A percentile compares a stretch with the other conserved stretches of the same genome.
Conservation (phyloP, 1,140 invertebrate species). For the Drosophila ficusphila region DNA sequence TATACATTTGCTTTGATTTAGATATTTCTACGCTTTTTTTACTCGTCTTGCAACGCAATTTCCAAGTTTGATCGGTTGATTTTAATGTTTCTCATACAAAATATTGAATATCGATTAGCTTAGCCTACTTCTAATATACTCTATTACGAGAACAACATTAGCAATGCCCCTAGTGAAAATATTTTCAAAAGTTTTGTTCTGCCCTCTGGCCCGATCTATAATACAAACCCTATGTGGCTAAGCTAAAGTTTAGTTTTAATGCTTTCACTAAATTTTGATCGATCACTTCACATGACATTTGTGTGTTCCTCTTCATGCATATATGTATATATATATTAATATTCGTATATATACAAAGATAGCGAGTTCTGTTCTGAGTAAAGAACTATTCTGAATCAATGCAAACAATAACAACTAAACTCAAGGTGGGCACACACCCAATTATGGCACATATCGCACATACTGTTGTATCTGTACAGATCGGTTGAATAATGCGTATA, state of each 20-base stretch:
- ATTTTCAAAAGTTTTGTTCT: slow-evolving; percentile 50
- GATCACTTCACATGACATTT: slow-evolving; percentile 68
- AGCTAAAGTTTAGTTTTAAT: slow-evolving; percentile 68
- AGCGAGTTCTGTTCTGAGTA: slow-evolving; percentile 17
- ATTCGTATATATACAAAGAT: slow-evolving; percentile 30
- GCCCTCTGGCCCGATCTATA: slow-evolving; percentile 36
- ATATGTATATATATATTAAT: slow-evolving; percentile 11
- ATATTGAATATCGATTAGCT: slow-evolving; percentile 48
- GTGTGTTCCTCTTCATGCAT: slow-evolving; percentile 32
- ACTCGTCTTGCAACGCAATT: slow-evolving; percentile 38
- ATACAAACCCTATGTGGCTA: slow-evolving; percentile 64
- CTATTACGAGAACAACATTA: slow-evolving; percentile 53
- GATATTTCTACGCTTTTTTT: slow-evolving; percentile 77
- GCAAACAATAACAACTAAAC: slow-evolving; percentile 51
- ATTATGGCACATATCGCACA: slow-evolving; percentile 80
- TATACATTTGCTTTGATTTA: slow-evolving; percentile 80
- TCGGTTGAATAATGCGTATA: slow-evolving; percentile 49
- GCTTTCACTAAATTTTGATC: slow-evolving; percentile 76
- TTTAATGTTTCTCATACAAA: slow-evolving; percentile 51
- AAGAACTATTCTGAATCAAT: slow-evolving; percentile 23
- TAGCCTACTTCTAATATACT: slow-evolving; percentile 39
- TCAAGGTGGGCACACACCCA: slow-evolving; percentile 21
- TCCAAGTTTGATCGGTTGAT: slow-evolving; percentile 26
- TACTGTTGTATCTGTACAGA: slow-evolving; percentile 67
- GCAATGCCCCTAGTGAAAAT: slow-evolving; percentile 54